These are phyloP conservation scores for Avahi laniger DNA, from an alignment of 2,797 vertebrate species.

Conservation along the genomic window DNA sequence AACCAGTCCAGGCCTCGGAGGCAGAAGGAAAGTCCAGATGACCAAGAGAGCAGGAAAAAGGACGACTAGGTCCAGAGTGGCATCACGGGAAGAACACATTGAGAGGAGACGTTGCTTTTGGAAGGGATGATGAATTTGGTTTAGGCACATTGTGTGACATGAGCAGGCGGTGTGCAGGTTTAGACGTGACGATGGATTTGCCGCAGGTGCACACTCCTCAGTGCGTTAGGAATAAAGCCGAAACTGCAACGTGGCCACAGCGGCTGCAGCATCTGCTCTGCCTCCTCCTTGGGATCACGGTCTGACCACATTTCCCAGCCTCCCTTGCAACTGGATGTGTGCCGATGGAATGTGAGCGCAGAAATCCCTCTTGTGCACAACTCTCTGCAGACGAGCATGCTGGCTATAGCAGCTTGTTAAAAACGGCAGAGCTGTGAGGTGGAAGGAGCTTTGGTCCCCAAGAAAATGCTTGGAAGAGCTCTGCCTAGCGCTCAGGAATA, in stretches of 20 bases:
- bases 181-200: not conserved
- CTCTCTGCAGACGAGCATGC: not conserved
- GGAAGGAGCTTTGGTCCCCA: not conserved
- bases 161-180: fast-evolving
- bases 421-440: not conserved
- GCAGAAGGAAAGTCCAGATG: not conserved
- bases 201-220: not conserved
- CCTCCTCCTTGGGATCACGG: not conserved
- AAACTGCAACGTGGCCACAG: fast-evolving
- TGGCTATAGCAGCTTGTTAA: not conserved
- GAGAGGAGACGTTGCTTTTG: not conserved
- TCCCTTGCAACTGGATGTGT: not conserved
- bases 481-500: not conserved
- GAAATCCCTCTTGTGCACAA: not conserved
- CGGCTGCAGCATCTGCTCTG: not conserved
- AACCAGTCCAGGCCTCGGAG: not conserved
- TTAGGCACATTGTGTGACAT: not conserved
- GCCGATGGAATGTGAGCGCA: not conserved
- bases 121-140: not conserved
- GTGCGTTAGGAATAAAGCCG: not conserved
- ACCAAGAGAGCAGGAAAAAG: not conserved
- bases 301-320: fast-evolving
- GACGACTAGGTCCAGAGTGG: not conserved
- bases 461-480: not conserved
- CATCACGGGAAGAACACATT: not conserved